phyloP scores from a whole-genome alignment of 2,797 vertebrate genomes.

The Coluber constrictor region DNA sequence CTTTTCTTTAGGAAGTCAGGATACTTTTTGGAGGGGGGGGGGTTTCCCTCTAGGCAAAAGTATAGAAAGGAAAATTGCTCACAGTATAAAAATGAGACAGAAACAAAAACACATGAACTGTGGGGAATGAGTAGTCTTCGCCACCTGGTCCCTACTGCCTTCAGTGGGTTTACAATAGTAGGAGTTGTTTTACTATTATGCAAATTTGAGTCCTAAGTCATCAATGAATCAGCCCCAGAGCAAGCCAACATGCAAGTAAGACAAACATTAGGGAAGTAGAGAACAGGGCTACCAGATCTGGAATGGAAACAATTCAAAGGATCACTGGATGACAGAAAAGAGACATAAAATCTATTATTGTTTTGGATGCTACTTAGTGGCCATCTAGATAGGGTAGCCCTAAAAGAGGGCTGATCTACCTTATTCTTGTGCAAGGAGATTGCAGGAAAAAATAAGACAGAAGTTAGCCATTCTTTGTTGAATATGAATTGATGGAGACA shows the following conservation, averaged over 20 bases:
- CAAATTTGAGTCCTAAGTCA: background rate
- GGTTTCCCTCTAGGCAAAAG: background rate
- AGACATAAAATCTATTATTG: background rate
- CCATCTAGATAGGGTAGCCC: background rate
- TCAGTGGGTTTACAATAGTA: background rate
- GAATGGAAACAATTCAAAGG: background rate
- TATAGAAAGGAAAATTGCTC: background rate
- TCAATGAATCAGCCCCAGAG: background rate
- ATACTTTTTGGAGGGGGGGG: background rate
- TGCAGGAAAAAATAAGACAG: background rate
- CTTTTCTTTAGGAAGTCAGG: background rate
- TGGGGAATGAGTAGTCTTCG: background rate
- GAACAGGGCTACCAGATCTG: background rate
- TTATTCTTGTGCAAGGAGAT: background rate
- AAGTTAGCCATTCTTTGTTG: background rate
- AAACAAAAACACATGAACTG: background rate
- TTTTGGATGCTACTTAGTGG: background rate
- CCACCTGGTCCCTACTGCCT: background rate
- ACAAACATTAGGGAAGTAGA: background rate
- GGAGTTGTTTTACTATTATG: background rate
- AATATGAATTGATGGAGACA: background rate
- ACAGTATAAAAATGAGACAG: background rate
- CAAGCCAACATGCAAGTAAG: background rate
- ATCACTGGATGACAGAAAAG: background rate
- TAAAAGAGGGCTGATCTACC: background rate